Evolutionary conservation across 2,113 vertebrate genomes (phyloP).

Genomic region (Rissa tridactyla): DNA sequence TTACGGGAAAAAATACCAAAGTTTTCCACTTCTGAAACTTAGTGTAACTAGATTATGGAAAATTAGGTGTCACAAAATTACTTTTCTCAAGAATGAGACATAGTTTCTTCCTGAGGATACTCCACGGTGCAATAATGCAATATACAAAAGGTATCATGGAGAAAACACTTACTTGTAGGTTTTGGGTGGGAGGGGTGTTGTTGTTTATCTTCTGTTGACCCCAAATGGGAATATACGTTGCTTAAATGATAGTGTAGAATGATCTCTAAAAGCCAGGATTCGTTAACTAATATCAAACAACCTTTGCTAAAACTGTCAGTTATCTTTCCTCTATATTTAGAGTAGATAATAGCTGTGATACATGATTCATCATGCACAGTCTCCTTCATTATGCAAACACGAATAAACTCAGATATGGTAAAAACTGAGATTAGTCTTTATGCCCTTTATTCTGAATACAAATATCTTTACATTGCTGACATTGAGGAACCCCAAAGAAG

Average conservation of each 20-base stretch:
- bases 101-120: not conserved
- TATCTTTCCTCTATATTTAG: not conserved
- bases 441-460: conserved; percentile 4
- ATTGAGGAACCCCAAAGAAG: conserved; percentile 5
- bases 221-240: not conserved
- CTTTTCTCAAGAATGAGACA: not conserved
- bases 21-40: not conserved
- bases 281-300: not conserved
- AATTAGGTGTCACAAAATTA: not conserved
- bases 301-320: not conserved
- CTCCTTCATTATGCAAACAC: conserved; percentile 9
- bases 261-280: not conserved
- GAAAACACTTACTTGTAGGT: not conserved
- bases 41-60: not conserved
- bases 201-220: not conserved
- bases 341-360: conserved; percentile 26
- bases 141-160: not conserved
- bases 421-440: conserved; percentile 17
- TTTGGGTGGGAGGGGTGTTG: fast-evolving
- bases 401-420: not conserved
- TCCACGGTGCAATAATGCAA: not conserved
- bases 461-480: not conserved
- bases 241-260: not conserved
- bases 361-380: conserved; percentile 24
- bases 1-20: not conserved